Percentiles rank a stretch among this genome's conserved stretches.
phyloP scores from a whole-genome alignment of 37 sponge, comb jelly and placozoan genomes.

The Theonella swinhoei region DNA sequence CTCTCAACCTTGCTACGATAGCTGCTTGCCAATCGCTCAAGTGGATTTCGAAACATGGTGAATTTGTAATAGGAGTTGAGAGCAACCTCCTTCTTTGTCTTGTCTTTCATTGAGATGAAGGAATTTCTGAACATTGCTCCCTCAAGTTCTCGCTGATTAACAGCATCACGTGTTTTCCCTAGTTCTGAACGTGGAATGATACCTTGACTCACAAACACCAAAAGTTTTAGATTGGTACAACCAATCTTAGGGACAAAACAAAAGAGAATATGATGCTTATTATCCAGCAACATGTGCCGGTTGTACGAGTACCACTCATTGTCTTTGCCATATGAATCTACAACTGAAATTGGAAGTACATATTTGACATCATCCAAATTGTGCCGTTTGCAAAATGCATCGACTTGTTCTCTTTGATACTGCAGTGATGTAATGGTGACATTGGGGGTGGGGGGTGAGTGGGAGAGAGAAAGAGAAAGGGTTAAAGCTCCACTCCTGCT shows the following conservation, averaged over 20 bases:
- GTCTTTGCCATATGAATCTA: neutral
- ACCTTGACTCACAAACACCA: constrained; percentile 41
- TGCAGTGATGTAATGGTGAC: neutral
- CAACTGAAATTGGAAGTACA: neutral
- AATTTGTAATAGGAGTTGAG: constrained; percentile 57
- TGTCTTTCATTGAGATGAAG: constrained; percentile 29
- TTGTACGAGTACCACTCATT: neutral
- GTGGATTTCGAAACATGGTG: constrained; percentile 65
- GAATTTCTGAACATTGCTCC: constrained; percentile 6
- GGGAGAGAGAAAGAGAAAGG: neutral
- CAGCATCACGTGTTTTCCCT: neutral
- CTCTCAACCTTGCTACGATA: constrained; percentile 53
- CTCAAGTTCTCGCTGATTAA: constrained; percentile 28
- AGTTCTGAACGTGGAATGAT: constrained; percentile 23
- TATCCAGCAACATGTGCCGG: constrained; percentile 29
- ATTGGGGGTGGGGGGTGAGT: neutral
- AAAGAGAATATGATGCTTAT: constrained; percentile 20
- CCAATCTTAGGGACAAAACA: constrained; percentile 48
- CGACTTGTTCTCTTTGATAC: constrained; percentile 28
- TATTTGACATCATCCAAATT: neutral
- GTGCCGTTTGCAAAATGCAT: constrained; percentile 14
- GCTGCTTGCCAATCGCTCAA: constrained; percentile 48
- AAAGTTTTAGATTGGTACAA: constrained; percentile 42
- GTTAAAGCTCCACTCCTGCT: no score
- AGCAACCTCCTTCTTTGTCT: neutral